Evolutionary conservation across 2,797 vertebrate species (phyloP).

Genomic region (Sus cebifrons): DNA sequence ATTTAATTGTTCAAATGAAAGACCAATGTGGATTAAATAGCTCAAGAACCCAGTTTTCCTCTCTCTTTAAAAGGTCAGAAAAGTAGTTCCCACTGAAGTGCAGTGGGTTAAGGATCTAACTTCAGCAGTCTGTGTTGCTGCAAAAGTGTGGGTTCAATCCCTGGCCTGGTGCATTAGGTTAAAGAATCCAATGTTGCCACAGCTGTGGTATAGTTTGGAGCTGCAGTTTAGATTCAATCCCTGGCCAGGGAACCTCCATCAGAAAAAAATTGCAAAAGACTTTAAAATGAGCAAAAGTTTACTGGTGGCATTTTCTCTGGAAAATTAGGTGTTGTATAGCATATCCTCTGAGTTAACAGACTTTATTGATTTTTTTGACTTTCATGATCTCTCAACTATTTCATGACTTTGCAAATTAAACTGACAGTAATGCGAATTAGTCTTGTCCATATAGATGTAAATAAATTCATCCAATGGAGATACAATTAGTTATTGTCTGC

Average conservation of each 20-base stretch:
- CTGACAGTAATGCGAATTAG: neutral
- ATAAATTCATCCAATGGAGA: neutral
- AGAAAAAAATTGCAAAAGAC: neutral
- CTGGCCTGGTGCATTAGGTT: too few species aligned
- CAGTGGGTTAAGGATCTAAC: too few species aligned
- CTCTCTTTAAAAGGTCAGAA: neutral
- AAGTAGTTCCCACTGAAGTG: too few species aligned
- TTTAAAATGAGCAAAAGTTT: neutral
- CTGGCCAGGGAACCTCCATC: too few species aligned
- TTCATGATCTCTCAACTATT: neutral
- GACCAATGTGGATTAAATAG: neutral
- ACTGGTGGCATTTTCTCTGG: neutral
- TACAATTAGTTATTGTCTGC: neutral
- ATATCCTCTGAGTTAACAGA: neutral
- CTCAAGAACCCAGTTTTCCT: neutral
- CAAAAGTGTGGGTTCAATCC: too few species aligned
- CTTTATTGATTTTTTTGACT: neutral
- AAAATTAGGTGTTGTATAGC: neutral
- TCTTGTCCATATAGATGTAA: neutral
- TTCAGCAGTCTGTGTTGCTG: too few species aligned
- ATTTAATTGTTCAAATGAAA: neutral
- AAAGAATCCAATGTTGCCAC: too few species aligned
- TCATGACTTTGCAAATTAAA: neutral
- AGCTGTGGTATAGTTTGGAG: too few species aligned
- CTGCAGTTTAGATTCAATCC: too few species aligned